Evolutionary conservation across 53 echinoderm and acorn worm species (phyloP).

Genomic region (Glandiceps talaboti): DNA sequence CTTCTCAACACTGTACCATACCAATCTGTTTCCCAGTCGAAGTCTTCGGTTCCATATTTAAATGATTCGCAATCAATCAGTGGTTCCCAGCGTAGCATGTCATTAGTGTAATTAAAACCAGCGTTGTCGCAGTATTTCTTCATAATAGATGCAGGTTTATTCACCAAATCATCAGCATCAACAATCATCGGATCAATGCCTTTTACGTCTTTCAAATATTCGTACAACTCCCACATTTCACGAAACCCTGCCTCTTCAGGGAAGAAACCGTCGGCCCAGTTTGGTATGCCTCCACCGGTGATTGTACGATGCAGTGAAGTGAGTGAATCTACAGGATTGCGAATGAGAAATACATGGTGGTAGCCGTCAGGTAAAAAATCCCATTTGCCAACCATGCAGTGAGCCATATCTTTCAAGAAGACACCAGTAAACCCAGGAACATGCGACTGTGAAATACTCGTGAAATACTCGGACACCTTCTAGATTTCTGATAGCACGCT

Average conservation of each 20-base stretch:
- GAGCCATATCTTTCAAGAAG: slow-evolving; percentile 79
- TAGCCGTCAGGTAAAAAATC: slow-evolving; percentile 65
- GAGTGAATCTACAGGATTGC: slow-evolving; percentile 74
- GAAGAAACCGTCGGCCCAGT: neutral
- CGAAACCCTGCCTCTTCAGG: slow-evolving; percentile 68
- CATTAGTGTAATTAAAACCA: slow-evolving; percentile 45
- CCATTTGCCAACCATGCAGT: slow-evolving; percentile 56
- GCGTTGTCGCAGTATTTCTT: slow-evolving; percentile 62
- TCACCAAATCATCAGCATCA: slow-evolving; percentile 78
- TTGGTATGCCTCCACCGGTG: neutral
- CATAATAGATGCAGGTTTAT: slow-evolving; percentile 53
- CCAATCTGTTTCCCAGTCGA: slow-evolving; percentile 46
- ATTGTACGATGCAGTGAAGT: slow-evolving; percentile 37
- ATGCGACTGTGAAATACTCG: neutral
- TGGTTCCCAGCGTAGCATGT: slow-evolving; percentile 61
- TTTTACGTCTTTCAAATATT: slow-evolving; percentile 46
- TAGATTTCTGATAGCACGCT: neutral
- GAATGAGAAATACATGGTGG: slow-evolving; percentile 77
- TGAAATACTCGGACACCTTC: neutral
- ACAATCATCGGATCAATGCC: slow-evolving; percentile 76
- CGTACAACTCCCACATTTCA: slow-evolving; percentile 60
- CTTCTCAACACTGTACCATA: neutral
- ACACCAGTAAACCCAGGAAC: slow-evolving; percentile 40
- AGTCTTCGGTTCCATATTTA: no score
- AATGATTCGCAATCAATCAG: no score